phyloP scores from a whole-genome alignment of 2,113 vertebrate species.

The Scalopus aquaticus region DNA sequence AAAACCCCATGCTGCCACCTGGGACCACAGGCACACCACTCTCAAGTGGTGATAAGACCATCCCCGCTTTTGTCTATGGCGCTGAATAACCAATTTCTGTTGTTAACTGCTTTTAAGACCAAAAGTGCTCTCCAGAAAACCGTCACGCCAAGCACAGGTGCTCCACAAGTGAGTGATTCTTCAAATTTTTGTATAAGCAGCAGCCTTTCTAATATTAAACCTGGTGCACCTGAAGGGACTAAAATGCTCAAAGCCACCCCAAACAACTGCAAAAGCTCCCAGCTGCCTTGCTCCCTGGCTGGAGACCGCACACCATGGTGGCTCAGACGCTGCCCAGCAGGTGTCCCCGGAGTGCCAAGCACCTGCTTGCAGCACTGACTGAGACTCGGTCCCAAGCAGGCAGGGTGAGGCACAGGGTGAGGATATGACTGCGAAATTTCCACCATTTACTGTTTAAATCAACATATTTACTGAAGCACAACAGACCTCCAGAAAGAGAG shows the following conservation, averaged over 20 bases:
- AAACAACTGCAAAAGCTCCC: background rate
- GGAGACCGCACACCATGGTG: accelerated
- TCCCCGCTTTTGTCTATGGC: background rate
- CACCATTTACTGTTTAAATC: background rate
- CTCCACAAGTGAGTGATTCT: background rate
- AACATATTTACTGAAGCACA: background rate
- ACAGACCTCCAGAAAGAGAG: background rate
- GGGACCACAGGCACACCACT: background rate
- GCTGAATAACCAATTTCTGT: background rate
- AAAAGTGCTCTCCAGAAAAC: background rate
- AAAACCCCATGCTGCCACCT: background rate
- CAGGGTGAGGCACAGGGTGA: background rate
- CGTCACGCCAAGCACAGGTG: background rate
- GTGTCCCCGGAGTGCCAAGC: background rate
- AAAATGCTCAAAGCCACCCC: background rate
- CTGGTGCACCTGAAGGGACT: background rate
- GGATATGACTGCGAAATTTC: background rate
- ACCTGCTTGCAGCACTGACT: background rate
- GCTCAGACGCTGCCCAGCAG: background rate
- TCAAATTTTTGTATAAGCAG: background rate
- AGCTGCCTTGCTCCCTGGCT: background rate
- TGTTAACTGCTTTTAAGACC: background rate
- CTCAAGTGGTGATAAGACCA: background rate
- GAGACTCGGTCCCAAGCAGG: background rate
- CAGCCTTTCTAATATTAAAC: background rate